Evolutionary conservation across 92 coral and sea anemone genomes (phyloP), one percentile per base, ranked within the genome.

Genomic region (Heteractis magnifica): DNA sequence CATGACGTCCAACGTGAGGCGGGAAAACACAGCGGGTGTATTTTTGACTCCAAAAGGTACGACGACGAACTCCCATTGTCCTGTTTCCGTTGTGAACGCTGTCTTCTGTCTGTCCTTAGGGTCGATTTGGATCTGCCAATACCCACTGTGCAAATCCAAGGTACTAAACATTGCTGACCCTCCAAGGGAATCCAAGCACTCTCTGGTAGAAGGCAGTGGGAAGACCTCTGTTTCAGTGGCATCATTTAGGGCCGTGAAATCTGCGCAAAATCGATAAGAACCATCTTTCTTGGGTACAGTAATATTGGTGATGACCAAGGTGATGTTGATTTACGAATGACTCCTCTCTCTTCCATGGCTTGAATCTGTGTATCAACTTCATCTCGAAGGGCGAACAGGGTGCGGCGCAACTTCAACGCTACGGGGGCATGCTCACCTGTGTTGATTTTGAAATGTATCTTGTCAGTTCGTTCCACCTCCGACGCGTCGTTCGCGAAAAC

Each of bases 151-250:
- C 6, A 52, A 10, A 65, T n/a, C n/a, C n/a, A n/a, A n/a, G n/a
- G n/a, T n/a, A n/a, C n/a, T n/a, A n/a, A n/a, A n/a, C n/a, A n/a
- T n/a, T n/a, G n/a, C n/a, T n/a, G n/a, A n/a, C n/a, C n/a, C n/a
- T n/a, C n/a, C n/a, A n/a, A n/a, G n/a, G 16, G 89, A 91, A 50
- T 88, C 88, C 0, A 88, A 59, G 84, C 91, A 91, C 82, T 91
- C 89, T 8, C 87, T 44, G 52, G 84, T 71, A 7, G 85, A 72
- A 12, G 88, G 94, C 19, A 90, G n/a, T 51, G 94, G 94, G 59
- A 87, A 90, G 13, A 87, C n/a, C n/a, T n/a, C n/a, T n/a, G n/a
- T n/a, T n/a, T n/a, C n/a, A n/a, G n/a, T n/a, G n/a, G n/a, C n/a
- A n/a, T n/a, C n/a, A n/a, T n/a, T n/a, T n/a, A n/a, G n/a, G n/a